Evolutionary conservation across 2,113 vertebrate species (phyloP).

Genomic region (Anser brachyrhynchus): DNA sequence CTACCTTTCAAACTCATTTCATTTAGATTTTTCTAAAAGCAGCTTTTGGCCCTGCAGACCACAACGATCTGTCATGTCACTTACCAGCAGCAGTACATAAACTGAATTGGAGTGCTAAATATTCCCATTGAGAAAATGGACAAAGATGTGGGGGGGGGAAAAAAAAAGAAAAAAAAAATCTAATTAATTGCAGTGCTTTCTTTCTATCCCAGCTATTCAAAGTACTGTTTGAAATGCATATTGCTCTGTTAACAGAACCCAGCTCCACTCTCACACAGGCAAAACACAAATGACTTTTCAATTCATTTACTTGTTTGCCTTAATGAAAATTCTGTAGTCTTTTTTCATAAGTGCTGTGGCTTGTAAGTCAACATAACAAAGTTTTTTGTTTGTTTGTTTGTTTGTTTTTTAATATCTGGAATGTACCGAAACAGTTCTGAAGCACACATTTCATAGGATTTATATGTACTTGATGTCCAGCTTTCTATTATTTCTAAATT

Average conservation of each 20-base stretch:
- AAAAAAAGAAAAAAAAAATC: rapidly evolving
- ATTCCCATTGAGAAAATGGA: conserved; percentile 9
- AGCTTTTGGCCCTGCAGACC: conserved; percentile 30
- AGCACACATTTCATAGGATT: background rate
- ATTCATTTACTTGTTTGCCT: background rate
- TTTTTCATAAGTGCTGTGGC: background rate
- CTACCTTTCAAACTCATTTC: background rate
- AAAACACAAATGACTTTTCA: conserved; percentile 9
- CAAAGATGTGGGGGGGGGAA: background rate
- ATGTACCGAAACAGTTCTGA: background rate
- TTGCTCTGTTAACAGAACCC: background rate
- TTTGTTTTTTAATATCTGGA: background rate
- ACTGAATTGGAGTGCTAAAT: conserved; percentile 39
- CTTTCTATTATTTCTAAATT: background rate
- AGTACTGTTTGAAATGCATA: background rate
- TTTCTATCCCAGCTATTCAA: conserved; percentile 18
- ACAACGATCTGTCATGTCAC: conserved; percentile 14
- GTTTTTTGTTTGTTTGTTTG: background rate
- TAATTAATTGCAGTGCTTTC: conserved; percentile 31
- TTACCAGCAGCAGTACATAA: conserved; percentile 33
- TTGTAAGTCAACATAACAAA: background rate
- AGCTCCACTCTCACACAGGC: background rate
- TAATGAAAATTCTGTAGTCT: background rate
- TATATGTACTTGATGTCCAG: background rate
- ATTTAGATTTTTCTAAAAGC: background rate